These are phyloP conservation scores for Leistus spinibarbis DNA, from an alignment of 2,888 invertebrate genomes.

Conservation along the genomic window DNA sequence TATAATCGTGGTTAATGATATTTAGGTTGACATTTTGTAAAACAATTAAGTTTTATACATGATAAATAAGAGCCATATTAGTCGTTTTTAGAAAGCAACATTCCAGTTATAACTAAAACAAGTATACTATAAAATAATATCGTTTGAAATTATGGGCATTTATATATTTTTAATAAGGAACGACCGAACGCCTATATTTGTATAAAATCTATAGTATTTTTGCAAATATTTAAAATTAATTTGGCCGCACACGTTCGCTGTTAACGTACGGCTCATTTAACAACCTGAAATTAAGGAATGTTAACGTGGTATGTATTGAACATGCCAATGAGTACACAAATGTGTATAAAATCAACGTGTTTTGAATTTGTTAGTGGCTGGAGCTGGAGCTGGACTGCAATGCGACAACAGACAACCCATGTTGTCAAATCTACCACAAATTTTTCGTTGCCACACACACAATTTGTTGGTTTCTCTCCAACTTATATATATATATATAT, in stretches of 20 bases:
- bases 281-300: background rate
- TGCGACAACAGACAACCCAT: too few species aligned
- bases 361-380: background rate
- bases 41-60: background rate
- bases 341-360: background rate
- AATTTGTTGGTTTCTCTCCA: too few species aligned
- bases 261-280: background rate
- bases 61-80: background rate
- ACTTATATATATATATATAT: too few species aligned
- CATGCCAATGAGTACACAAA: background rate
- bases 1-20: background rate
- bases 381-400: background rate
- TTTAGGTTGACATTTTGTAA: background rate
- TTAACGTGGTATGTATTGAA: background rate
- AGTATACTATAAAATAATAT: background rate
- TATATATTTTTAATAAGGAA: background rate
- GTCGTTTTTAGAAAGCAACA: background rate
- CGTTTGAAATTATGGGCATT: background rate
- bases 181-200: background rate
- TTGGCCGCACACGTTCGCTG: background rate
- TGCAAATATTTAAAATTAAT: background rate
- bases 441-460: too few species aligned
- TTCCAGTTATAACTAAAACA: background rate
- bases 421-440: too few species aligned
- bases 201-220: background rate